Base-by-base conservation (phyloP, 2,888 invertebrate species). In the Heliothis peltigera region DNA sequence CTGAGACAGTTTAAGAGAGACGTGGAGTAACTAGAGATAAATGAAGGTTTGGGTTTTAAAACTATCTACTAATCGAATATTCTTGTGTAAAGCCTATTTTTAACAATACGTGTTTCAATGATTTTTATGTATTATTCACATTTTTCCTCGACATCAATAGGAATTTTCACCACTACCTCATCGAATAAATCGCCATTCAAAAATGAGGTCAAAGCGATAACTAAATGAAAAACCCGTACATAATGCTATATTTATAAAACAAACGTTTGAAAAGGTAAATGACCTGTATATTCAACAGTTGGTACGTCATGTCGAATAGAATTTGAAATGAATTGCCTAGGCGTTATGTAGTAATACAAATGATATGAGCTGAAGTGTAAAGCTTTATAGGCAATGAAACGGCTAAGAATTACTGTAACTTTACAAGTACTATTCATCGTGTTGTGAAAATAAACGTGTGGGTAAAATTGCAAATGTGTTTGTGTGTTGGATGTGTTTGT, bases 191-290 rank as follows among this genome's bases (percentile, higher is more conserved):
- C 46, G 35, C 35, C 18, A 57, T 67, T 57, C 51, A 15, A 56
- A 64, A 65, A 70, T 65, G 48, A 70, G 70, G 73, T 54, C 69
- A 53, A 25, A 18, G 32, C 53, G 46, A 44, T 60, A 61, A 52
- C 5, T 35, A 19, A 57, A 58, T 46, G 42, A 57, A 66, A 62
- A 66, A 46, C 32, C n/a, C 5, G 25, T 49, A 18, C n/a, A 43
- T n/a, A 55, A 54, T 57, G 19, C 61, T 58, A 51, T 75, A 68
- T 77, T 71, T 75, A 62, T 67, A 63, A 66, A 71, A 68, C 58
- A 25, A 61, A 55, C 22, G 49, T 25, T 48, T 43, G 48, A 28
- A 19, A 64, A 66, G 70, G 68, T 70, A 70, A 70, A 63, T 58
- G 75, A 66, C 56, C 65, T 57, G 35, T 60, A 42, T 49, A 58